These are phyloP conservation scores for Paradoxurus hermaphroditus DNA, from an alignment of 2,113 vertebrate genomes.

Conservation along the genomic window DNA sequence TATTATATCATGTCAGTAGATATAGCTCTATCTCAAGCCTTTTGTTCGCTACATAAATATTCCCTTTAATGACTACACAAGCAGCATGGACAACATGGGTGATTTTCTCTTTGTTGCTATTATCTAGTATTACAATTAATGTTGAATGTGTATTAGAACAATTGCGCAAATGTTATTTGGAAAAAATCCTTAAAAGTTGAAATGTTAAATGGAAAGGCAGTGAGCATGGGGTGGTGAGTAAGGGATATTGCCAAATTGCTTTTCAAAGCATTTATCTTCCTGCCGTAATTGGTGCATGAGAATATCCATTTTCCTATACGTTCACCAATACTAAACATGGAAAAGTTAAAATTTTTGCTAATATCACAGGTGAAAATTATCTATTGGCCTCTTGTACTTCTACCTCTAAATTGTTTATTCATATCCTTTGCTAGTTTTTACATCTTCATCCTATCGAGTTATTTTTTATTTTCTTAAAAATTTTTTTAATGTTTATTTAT, in stretches of 20 bases:
- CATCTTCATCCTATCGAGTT: neutral
- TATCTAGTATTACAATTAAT: neutral
- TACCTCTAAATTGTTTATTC: neutral
- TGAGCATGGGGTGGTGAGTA: neutral
- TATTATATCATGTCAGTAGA: neutral
- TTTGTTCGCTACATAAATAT: neutral
- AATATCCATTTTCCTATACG: neutral
- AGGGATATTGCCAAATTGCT: neutral
- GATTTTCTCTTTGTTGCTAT: neutral
- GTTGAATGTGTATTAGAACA: neutral
- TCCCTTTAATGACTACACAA: neutral
- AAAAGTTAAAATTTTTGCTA: neutral
- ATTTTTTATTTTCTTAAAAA: neutral
- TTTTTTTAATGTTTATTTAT: too few relatives aligned
- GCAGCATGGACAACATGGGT: neutral
- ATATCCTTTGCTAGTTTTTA: neutral
- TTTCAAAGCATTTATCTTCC: neutral
- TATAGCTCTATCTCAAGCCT: neutral
- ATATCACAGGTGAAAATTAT: neutral
- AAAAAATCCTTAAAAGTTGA: neutral
- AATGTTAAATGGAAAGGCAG: neutral
- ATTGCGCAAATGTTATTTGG: neutral
- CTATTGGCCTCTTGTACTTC: neutral
- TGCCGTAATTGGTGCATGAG: neutral
- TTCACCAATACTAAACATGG: neutral